phyloP scores from a whole-genome alignment of 64 coral and sea anemone species.

The Exaiptasia diaphana region DNA sequence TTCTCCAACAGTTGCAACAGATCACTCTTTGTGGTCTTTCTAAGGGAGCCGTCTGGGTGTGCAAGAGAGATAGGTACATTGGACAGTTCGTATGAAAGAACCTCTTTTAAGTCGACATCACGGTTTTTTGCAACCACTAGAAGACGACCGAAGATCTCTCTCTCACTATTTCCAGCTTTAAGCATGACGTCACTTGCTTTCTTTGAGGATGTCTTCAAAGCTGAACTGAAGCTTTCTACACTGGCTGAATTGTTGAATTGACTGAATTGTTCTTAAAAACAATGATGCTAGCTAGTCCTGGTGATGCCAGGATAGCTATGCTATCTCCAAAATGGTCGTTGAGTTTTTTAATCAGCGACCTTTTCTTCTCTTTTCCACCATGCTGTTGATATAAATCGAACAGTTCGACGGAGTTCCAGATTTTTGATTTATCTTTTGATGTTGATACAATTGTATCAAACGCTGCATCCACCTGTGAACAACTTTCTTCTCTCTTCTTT shows the following conservation, averaged over 20 bases:
- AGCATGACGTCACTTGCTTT: not conserved
- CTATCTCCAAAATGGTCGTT: constrained; percentile 48
- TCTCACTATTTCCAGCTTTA: constrained; percentile 4
- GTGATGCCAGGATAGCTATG: constrained; percentile 46
- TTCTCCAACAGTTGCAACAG: constrained; percentile 45
- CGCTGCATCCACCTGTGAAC: not conserved
- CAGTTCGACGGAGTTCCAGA: constrained; percentile 59
- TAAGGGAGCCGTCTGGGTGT: constrained; percentile 38
- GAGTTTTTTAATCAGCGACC: not conserved
- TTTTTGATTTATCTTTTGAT: constrained; percentile 33
- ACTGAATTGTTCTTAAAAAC: constrained; percentile 17
- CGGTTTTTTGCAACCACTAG: constrained; percentile 28
- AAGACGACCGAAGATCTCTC: constrained; percentile 19
- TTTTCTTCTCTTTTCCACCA: constrained; percentile 26
- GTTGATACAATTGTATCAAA: constrained; percentile 37
- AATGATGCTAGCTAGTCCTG: constrained; percentile 41
- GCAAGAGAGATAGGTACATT: constrained; percentile 41
- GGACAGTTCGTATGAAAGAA: constrained; percentile 54
- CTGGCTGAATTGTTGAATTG: not conserved
- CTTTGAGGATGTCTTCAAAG: not conserved
- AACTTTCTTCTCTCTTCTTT: constrained; percentile 16
- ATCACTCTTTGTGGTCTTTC: constrained; percentile 56
- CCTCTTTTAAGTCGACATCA: constrained; percentile 49
- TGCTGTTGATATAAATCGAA: constrained; percentile 32
- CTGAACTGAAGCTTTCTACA: not conserved